These are phyloP conservation scores for Dolichallabes microphthalmus DNA, from an alignment of 2,113 vertebrate genomes.

Conservation along the genomic window DNA sequence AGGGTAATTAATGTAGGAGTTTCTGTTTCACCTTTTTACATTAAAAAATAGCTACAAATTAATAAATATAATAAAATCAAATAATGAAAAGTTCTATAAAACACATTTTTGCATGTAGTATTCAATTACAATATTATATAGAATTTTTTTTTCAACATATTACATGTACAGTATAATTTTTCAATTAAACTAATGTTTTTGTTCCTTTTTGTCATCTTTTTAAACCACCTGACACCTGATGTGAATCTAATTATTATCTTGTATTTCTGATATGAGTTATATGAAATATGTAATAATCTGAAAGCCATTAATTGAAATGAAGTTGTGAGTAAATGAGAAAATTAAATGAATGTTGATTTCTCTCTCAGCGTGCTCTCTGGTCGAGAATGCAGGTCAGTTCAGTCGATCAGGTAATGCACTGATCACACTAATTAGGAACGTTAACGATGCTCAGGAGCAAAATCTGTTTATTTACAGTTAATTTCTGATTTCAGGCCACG, in stretches of 20 bases:
- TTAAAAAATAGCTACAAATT: too few species aligned
- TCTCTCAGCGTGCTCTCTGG: slow-evolving; percentile 29
- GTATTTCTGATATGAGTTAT: not conserved
- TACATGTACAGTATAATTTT: too few species aligned
- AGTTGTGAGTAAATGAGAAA: not conserved
- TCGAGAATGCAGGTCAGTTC: slow-evolving; percentile 17
- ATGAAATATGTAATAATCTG: not conserved
- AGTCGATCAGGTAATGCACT: slow-evolving; percentile 26
- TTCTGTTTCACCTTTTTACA: too few species aligned
- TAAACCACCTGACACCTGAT: not conserved
- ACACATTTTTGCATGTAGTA: too few species aligned
- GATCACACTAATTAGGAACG: not conserved
- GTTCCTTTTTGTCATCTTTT: not conserved
- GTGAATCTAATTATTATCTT: not conserved
- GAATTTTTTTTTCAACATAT: not conserved
- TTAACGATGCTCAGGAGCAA: too few species aligned
- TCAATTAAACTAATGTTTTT: too few species aligned
- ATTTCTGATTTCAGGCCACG: slow-evolving; percentile 16
- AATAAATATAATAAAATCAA: too few species aligned
- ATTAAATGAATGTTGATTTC: not conserved
- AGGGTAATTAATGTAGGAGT: slow-evolving; percentile 28
- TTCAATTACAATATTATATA: not conserved
- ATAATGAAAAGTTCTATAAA: too few species aligned
- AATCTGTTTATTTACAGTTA: not conserved
- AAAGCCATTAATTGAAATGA: not conserved